These are phyloP conservation scores for Myrmecophaga tridactyla DNA, from an alignment of 2,113 vertebrate species.

Conservation along the genomic window DNA sequence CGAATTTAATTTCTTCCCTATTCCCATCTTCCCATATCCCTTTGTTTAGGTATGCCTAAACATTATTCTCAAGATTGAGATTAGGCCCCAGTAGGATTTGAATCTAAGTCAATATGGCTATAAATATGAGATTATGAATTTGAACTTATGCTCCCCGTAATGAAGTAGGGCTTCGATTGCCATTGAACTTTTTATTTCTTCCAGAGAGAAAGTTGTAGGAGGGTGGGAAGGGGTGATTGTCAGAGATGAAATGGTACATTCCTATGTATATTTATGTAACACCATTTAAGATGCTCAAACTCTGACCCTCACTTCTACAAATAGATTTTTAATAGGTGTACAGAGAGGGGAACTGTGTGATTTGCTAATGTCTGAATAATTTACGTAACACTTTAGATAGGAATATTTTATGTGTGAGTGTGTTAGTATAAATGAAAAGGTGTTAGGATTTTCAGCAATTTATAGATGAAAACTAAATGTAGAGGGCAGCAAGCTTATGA, in stretches of 20 bases:
- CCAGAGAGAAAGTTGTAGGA: background rate
- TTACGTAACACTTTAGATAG: background rate
- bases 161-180: background rate
- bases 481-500: background rate
- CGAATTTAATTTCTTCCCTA: background rate
- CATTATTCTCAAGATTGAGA: background rate
- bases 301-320: background rate
- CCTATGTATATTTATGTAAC: background rate
- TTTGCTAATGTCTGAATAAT: background rate
- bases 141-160: background rate
- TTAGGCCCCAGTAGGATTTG: background rate
- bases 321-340: background rate
- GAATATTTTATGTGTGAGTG: background rate
- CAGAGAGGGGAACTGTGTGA: background rate
- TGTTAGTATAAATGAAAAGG: background rate
- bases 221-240: background rate
- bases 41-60: background rate
- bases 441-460: background rate
- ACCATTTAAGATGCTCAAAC: background rate
- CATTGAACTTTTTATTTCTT: background rate
- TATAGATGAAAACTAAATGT: background rate
- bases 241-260: background rate
- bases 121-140: background rate
- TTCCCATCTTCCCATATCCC: background rate
- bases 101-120: background rate